Conservation (phyloP, 2,113 vertebrate species). For the Oncorhynchus clarkii region DNA sequence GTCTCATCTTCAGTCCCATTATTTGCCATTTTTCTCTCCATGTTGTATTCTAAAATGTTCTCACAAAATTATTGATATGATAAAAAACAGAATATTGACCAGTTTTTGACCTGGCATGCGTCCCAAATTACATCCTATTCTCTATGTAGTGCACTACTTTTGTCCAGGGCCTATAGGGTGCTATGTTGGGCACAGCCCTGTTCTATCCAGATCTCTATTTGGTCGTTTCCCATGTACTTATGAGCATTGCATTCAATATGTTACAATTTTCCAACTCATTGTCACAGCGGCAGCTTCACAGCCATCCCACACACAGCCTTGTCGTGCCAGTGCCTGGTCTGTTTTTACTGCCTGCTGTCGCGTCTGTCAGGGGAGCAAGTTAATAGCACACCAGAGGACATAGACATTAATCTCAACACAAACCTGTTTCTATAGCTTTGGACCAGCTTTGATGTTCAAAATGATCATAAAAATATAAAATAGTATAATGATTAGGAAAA, state of each 20-base stretch:
- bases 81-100: no score
- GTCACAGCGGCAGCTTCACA: neutral
- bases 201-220: no score
- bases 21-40: neutral
- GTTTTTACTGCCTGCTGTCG: slow-evolving; percentile 39
- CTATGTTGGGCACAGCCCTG: no score
- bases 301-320: neutral
- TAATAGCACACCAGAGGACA: slow-evolving; percentile 53
- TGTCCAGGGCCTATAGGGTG: no score
- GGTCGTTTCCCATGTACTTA: no score
- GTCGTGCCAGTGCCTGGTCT: neutral
- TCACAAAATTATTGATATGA: no score
- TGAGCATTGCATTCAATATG: no score
- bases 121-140: no score
- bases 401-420: slow-evolving; percentile 44
- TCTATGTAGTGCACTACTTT: no score
- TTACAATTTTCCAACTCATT: neutral
- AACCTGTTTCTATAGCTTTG: slow-evolving; percentile 44
- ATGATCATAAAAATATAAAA: neutral
- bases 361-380: slow-evolving; percentile 37
- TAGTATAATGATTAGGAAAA: neutral
- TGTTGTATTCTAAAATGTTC: no score
- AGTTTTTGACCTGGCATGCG: no score
- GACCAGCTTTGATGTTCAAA: slow-evolving; percentile 15
- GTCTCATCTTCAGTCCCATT: neutral